These are phyloP conservation scores for Pygocentrus nattereri DNA, from an alignment of 2,797 vertebrate genomes.

Conservation along the genomic window DNA sequence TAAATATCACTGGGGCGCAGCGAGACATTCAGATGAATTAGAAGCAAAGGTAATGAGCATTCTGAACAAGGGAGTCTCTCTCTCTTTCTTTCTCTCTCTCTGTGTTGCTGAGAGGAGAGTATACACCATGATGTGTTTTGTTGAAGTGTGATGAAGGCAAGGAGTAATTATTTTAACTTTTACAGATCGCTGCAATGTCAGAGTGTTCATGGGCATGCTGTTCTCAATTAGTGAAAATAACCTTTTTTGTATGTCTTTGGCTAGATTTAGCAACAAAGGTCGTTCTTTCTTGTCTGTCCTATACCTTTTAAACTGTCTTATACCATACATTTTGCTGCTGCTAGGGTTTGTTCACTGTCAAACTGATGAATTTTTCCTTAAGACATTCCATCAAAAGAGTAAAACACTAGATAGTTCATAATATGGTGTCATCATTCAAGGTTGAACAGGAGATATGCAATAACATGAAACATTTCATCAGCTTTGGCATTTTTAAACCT, in stretches of 20 bases:
- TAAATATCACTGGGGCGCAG: constrained; percentile 65
- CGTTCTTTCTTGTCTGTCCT: constrained; percentile 26
- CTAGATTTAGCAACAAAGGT: constrained; percentile 17
- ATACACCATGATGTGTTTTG: constrained; percentile 13
- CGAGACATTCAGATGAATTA: constrained; percentile 74
- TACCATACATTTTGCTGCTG: not conserved
- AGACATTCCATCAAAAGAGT: constrained; percentile 3
- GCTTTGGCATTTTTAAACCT: not conserved
- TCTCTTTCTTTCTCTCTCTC: constrained; percentile 46
- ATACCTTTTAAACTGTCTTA: constrained; percentile 12
- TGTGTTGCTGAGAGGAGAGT: constrained; percentile 19
- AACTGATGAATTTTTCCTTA: not conserved
- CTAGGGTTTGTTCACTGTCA: not conserved
- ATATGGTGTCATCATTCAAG: not conserved
- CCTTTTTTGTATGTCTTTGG: constrained; percentile 27
- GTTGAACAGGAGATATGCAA: not conserved
- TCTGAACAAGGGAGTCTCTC: constrained; percentile 54
- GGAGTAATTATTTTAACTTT: constrained; percentile 44
- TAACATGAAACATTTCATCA: constrained; percentile 16
- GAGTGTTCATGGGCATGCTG: constrained; percentile 12
- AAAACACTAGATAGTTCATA: not conserved
- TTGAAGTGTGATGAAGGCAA: constrained; percentile 18
- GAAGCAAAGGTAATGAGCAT: constrained; percentile 73
- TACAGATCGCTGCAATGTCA: constrained; percentile 43
- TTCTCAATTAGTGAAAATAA: constrained; percentile 44